phyloP scores from a whole-genome alignment of 2,797 vertebrate species.

The Astyanax mexicanus region DNA sequence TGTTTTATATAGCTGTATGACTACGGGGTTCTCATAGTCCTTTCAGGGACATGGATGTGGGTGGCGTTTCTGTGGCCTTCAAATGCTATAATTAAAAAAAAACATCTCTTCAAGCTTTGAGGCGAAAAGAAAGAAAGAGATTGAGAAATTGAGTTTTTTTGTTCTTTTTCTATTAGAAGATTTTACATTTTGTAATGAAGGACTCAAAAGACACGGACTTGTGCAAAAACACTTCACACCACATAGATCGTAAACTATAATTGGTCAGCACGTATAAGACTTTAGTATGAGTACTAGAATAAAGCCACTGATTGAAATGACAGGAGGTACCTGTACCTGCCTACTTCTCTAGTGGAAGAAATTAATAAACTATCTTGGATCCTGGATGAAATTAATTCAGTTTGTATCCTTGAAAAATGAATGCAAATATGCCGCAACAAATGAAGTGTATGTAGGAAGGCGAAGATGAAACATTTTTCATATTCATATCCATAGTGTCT shows the following conservation, averaged over 20 bases:
- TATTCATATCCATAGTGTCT: background rate
- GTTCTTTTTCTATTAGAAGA: background rate
- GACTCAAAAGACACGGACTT: background rate
- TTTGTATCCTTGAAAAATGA: slow-evolving; percentile 1
- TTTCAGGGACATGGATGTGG: slow-evolving; percentile 5
- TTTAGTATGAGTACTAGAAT: background rate
- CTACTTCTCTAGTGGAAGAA: background rate
- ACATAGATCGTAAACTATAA: background rate
- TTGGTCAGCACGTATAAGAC: too few species aligned
- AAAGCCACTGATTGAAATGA: background rate
- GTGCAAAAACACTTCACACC: slow-evolving; percentile 13
- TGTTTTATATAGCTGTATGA: slow-evolving; percentile 8
- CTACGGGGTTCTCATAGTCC: background rate
- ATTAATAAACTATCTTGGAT: background rate
- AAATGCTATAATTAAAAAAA: slow-evolving; percentile 28
- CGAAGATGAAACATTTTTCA: background rate
- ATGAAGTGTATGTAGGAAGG: background rate
- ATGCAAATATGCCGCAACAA: background rate
- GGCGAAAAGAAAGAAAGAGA: background rate
- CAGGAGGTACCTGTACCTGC: background rate
- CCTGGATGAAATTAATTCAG: slow-evolving; percentile 25
- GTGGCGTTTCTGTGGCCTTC: slow-evolving; percentile 29
- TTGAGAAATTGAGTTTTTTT: background rate
- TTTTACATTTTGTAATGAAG: background rate
- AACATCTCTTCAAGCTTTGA: slow-evolving; percentile 9